Percentiles rank a stretch among this genome's conserved stretches.
Evolutionary conservation across 2,113 vertebrate genomes (phyloP).

Genomic region (Collichthys lucidus): DNA sequence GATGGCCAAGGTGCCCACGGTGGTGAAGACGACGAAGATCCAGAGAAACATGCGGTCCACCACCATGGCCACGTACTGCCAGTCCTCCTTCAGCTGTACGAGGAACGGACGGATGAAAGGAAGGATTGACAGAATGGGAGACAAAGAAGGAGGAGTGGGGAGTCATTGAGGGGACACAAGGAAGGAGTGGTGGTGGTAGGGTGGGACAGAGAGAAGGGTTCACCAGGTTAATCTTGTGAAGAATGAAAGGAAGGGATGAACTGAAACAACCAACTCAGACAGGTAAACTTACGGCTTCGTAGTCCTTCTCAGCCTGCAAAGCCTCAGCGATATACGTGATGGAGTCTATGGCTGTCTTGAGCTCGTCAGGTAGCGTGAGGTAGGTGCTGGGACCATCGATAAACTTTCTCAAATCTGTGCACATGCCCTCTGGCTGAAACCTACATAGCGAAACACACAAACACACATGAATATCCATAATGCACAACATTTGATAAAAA

Average conservation of each 20-base stretch:
- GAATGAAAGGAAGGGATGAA: not conserved
- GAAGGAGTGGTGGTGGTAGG: not conserved
- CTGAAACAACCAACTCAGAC: not conserved
- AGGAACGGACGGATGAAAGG: not conserved
- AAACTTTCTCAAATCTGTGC: slow-evolving; percentile 85
- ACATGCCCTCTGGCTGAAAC: slow-evolving; percentile 85
- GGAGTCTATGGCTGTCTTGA: slow-evolving; percentile 87
- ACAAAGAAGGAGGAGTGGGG: not conserved
- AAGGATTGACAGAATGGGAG: too few species aligned
- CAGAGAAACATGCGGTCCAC: slow-evolving; percentile 87
- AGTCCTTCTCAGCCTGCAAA: slow-evolving; percentile 89
- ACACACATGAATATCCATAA: not conserved
- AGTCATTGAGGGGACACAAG: not conserved
- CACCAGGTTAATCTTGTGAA: not conserved
- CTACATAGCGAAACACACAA: slow-evolving; percentile 59
- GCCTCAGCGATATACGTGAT: slow-evolving; percentile 89
- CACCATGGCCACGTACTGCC: slow-evolving; percentile 89
- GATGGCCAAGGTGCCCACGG: slow-evolving; percentile 85
- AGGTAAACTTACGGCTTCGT: slow-evolving; percentile 83
- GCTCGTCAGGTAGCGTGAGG: slow-evolving; percentile 85
- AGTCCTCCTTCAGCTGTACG: slow-evolving; percentile 85
- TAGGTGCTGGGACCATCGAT: slow-evolving; percentile 86
- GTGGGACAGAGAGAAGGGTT: not conserved
- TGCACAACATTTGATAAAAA: not conserved
- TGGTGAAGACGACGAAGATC: slow-evolving; percentile 86